A percentile compares a stretch with the other conserved stretches of the same genome.
These are phyloP conservation scores for Metaphire vulgaris DNA, from an alignment of 1,140 invertebrate species.

Conservation along the genomic window DNA sequence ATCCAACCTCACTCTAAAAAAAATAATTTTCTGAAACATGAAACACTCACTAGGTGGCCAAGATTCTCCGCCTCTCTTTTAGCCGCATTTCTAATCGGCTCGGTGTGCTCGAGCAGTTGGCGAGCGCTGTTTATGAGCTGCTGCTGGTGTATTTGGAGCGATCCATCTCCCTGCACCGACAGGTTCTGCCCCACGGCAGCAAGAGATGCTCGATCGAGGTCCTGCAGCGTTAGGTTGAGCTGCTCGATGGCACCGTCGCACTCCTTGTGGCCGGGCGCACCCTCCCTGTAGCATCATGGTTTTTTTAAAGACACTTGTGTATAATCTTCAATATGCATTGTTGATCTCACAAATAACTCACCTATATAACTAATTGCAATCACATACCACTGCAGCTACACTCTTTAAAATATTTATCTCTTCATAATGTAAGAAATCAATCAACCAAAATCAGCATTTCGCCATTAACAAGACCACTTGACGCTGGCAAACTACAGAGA, in stretches of 20 bases:
- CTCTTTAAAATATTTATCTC: no score
- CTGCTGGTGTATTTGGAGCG: constrained; percentile 68
- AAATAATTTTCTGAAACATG: no score
- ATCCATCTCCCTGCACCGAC: constrained; percentile 64
- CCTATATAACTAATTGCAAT: no score
- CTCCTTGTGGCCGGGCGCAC: constrained; percentile 89
- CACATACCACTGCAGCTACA: no score
- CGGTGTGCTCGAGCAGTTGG: constrained; percentile 60
- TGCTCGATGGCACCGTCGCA: constrained; percentile 78
- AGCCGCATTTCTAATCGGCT: constrained; percentile 71
- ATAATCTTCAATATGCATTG: no score
- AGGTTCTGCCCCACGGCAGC: constrained; percentile 79
- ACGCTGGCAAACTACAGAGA: no score
- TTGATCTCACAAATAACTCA: no score
- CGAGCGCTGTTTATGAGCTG: constrained; percentile 60
- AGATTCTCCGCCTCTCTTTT: constrained; percentile 87
- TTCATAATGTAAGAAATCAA: no score
- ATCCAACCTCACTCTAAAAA: no score
- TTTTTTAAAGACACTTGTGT: no score
- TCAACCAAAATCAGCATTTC: no score
- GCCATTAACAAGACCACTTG: no score
- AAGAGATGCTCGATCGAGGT: constrained; percentile 66
- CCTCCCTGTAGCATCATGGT: constrained; percentile 69
- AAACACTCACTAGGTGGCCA: constrained; percentile 69
- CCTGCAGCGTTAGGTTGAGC: constrained; percentile 62